Conservation (phyloP, 2,113 vertebrate species). For the Chionomys nivalis region DNA sequence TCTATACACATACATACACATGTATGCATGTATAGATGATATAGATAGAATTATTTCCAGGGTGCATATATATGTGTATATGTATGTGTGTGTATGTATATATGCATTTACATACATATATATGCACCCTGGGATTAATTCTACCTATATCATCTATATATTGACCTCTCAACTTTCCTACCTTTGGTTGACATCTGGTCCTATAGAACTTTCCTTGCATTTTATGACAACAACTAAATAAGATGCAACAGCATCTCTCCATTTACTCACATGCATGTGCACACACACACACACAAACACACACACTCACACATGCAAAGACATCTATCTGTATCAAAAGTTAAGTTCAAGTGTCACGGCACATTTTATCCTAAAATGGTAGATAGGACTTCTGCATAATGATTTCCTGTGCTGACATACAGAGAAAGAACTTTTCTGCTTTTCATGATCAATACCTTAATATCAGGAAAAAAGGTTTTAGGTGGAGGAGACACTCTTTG, state of each 20-base stretch:
- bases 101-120: background rate
- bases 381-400: constrained; percentile 53
- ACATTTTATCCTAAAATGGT: constrained; percentile 72
- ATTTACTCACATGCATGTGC: too few relatives aligned
- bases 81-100: background rate
- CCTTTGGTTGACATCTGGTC: background rate
- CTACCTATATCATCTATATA: background rate
- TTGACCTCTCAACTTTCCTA: too few relatives aligned
- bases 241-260: background rate
- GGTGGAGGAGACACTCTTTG: constrained; percentile 38
- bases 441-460: constrained; percentile 48
- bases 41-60: background rate
- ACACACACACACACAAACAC: background rate
- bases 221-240: background rate
- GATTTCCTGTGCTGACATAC: constrained; percentile 61
- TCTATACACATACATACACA: background rate
- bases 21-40: background rate
- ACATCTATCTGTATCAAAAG: background rate
- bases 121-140: background rate
- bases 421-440: constrained; percentile 44
- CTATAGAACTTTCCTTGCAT: background rate
- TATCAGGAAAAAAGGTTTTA: constrained; percentile 50
- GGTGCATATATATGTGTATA: background rate
- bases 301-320: background rate
- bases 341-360: constrained; percentile 67